Base-by-base conservation (phyloP, 2,113 vertebrate species). In the Gallinago jamesoni region DNA sequence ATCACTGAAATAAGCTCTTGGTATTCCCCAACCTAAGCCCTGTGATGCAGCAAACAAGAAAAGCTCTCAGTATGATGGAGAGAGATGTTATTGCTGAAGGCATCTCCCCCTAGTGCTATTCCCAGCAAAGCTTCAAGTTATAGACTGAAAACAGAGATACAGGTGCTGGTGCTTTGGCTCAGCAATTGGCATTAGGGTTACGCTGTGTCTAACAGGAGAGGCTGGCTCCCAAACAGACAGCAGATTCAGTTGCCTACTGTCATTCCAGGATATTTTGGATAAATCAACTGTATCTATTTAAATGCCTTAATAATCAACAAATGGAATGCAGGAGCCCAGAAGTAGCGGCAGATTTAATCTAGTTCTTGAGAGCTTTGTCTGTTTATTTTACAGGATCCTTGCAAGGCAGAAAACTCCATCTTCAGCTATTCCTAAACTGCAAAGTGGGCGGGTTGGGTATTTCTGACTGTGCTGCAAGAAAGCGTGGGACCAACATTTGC, bases 401-500 rank as follows among this genome's bases (percentile, higher is more conserved):
- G 73, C 48, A 79, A 89, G 85, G 93, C 84, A 86, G 70, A 87
- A 87, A 95, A 64, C 87, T 64, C 69, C 39, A 59, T 70, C 72
- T 96, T 57, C 90, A 90, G 60, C 86, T 93, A 74, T 87, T 90
- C 94, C 90, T 68, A 66, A 91, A 87, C 67, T 64, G 81, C 57
- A 60, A 74, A 95, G 73, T 73, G 84, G 79, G 94, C 4, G 53
- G 91, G 84, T 47, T 90, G 87, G 43, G 90, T 45, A 68, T 91
- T 94, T 95, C 78, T 85, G 85, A 21, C 72, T 22, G 45, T 28
- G 56, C 52, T 52, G 56, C 72, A 92, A 89, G 82, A 86, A 92
- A 91, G 67, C n/a, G 62, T 76, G 62, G 90, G 85, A 59, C 92
- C 91, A 59, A 56, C 53, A 62, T 88, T 94, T 93, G 30, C 66